Conservation (phyloP, 2,888 invertebrate genomes). For the Brachycybe producta region DNA sequence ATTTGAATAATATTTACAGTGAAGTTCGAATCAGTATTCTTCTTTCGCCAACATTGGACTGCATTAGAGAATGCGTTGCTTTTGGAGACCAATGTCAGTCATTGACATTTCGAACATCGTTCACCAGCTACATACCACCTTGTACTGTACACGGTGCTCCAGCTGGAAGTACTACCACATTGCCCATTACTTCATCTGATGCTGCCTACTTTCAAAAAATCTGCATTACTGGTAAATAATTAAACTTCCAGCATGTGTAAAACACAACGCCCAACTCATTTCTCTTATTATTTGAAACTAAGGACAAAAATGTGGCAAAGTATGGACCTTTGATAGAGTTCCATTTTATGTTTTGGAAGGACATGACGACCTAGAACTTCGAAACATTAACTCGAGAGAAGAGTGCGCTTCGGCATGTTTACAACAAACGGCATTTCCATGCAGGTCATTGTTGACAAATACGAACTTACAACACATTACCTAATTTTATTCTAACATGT, state of each 20-base stretch:
- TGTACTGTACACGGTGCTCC: slow-evolving; percentile 10
- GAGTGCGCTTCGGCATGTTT: slow-evolving; percentile 54
- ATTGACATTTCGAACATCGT: slow-evolving; percentile 6
- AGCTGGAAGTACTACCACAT: neutral
- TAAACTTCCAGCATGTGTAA: too few relatives aligned
- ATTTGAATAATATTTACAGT: slow-evolving; percentile 4
- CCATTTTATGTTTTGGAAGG: slow-evolving; percentile 60
- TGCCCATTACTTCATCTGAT: slow-evolving; percentile 2
- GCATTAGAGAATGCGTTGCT: slow-evolving; percentile 14
- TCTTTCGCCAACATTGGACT: slow-evolving; percentile 11
- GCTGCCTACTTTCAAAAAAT: slow-evolving; percentile 15
- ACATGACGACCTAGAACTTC: slow-evolving; percentile 47
- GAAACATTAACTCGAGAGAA: slow-evolving; percentile 47
- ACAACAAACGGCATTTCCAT: slow-evolving; percentile 40
- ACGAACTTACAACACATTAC: neutral
- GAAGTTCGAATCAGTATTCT: slow-evolving; percentile 12
- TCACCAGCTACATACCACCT: neutral
- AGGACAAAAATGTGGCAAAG: slow-evolving; percentile 36
- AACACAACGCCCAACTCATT: too few relatives aligned
- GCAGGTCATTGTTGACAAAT: slow-evolving; percentile 34
- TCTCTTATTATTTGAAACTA: too few relatives aligned
- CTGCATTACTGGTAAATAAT: slow-evolving; percentile 9
- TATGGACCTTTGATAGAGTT: slow-evolving; percentile 63
- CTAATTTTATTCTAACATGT: too few relatives aligned
- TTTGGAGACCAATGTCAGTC: slow-evolving; percentile 17